Evolutionary conservation across 2,797 vertebrate species (phyloP), one percentile per base, ranked within the genome.

Genomic region (Chaunax sp.): DNA sequence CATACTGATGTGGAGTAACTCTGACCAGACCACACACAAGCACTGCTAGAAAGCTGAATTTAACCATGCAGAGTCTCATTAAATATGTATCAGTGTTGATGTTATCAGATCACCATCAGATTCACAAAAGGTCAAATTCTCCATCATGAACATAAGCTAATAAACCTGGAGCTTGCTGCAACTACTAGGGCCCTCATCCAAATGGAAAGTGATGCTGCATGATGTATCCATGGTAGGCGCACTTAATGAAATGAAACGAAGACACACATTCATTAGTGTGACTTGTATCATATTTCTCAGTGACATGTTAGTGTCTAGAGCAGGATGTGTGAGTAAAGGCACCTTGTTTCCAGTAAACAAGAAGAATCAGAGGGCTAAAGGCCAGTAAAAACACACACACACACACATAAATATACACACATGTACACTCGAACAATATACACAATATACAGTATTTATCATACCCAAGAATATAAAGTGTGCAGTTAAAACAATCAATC

Each of bases 241-340:
- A 84, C 54, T 82, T 83, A 83, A 85, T 85, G 77, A 87, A 86
- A 87, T 77, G 81, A 86, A 64, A 76, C 20, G 9, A 76, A 18
- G 58, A 45, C 64, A 70, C 28, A 33, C 40, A 55, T 64, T 64
- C 55, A 63, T 85, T 84, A 64, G 58, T 53, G 49, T 19, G 30
- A 26, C 63, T 64, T 56, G 61, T 22, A 49, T 76, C 63, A 76
- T 67, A 55, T 75, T 80, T 78, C 40, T 69, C 51, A 49, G 45
- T 22, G 72, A 61, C 55, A 16, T 30, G 65, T 38, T 40, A 22
- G 22, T 51, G 54, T 62, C 28, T 15, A 11, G 25, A 53, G 30
- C 15, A 15, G 56, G 28, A 12, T 46, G 25, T 49, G 46, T 49
- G 57, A 5, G 23, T 64, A 51, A 79, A 84, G 76, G 64, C 69